These are phyloP conservation scores for Saxidomus purpurata DNA, from an alignment of 1,140 invertebrate species.

Conservation along the genomic window DNA sequence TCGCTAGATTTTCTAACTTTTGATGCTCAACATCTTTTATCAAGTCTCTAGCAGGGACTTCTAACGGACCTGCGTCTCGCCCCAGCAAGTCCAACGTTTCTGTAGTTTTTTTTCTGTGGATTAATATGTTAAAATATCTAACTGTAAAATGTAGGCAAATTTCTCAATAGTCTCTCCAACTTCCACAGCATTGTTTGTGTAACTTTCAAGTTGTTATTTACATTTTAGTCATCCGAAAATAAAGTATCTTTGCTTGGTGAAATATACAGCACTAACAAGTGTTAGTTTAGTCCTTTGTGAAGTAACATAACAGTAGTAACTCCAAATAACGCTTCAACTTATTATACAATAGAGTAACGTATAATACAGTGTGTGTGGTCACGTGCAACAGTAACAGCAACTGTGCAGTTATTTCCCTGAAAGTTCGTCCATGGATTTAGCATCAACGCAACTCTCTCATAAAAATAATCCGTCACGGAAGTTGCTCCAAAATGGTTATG, in stretches of 20 bases:
- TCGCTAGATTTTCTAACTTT: not conserved
- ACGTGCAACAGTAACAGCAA: not conserved
- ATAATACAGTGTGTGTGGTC: not conserved
- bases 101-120: too few species aligned
- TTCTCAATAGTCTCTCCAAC: too few species aligned
- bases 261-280: not conserved
- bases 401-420: slow-evolving; percentile 18
- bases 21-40: slow-evolving; percentile 17
- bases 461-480: not conserved
- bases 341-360: slow-evolving; percentile 46
- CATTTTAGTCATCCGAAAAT: not conserved
- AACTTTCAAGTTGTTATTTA: too few species aligned
- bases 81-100: not conserved
- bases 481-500: not conserved
- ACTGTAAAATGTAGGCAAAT: too few species aligned
- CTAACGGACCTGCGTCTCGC: not conserved
- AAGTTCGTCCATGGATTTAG: slow-evolving; percentile 10
- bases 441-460: slow-evolving; percentile 15
- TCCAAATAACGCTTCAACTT: slow-evolving; percentile 38
- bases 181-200: too few species aligned
- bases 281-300: slow-evolving; percentile 2
- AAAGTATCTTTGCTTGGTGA: not conserved
- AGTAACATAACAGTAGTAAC: not conserved
- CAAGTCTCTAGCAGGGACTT: not conserved
- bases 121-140: too few species aligned